Conservation (phyloP, 2,888 invertebrate genomes). For the Tetanocera ferruginea region DNA sequence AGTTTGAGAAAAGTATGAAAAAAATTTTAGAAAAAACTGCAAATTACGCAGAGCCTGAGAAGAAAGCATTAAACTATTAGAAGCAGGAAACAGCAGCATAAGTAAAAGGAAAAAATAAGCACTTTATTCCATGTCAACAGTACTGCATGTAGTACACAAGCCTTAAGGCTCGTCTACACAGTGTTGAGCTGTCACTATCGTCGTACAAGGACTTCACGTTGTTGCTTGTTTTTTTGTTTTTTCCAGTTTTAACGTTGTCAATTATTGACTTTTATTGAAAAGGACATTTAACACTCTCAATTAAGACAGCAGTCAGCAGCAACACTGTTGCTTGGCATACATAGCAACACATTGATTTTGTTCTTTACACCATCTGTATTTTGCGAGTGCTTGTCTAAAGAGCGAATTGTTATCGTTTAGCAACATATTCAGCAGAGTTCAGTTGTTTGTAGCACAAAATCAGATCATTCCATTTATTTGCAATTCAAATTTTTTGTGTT, state of each 20-base stretch:
- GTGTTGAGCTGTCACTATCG: too few species aligned
- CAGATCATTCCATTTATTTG: too few species aligned
- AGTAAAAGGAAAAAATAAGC: background rate
- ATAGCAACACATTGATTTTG: too few species aligned
- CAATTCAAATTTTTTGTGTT: too few species aligned
- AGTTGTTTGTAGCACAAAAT: too few species aligned
- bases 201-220: background rate
- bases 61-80: background rate
- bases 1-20: background rate
- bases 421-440: too few species aligned
- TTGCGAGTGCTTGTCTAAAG: too few species aligned
- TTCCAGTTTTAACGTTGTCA: background rate
- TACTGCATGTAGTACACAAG: background rate
- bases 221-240: too few species aligned
- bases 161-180: background rate
- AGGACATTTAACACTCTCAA: background rate
- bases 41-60: background rate
- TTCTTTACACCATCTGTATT: too few species aligned
- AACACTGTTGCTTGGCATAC: too few species aligned
- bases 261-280: constrained; percentile 22
- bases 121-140: background rate
- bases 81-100: background rate
- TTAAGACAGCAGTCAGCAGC: background rate
- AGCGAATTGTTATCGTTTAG: too few species aligned
- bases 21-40: background rate